Evolutionary conservation across 2,113 vertebrate genomes (phyloP).

Genomic region (Cynoglossus semilaevis): DNA sequence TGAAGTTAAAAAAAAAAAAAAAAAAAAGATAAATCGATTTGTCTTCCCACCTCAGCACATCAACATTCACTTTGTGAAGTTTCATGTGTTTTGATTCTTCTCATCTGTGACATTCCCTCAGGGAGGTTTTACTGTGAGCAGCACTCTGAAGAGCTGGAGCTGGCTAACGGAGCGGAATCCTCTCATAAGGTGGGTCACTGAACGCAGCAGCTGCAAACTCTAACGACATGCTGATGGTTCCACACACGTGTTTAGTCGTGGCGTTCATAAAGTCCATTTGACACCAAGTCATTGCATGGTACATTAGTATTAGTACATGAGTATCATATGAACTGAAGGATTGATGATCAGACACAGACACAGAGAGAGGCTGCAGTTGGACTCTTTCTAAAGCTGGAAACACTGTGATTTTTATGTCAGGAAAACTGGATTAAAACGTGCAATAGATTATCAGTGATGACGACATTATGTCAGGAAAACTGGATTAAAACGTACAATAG

Average conservation of each 20-base stretch:
- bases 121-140: slow-evolving; percentile 78
- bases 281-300: background rate
- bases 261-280: slow-evolving; percentile 2
- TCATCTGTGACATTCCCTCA: slow-evolving; percentile 44
- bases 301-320: too few relatives aligned
- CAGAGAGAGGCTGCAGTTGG: too few relatives aligned
- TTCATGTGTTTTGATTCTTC: slow-evolving; percentile 8
- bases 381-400: too few relatives aligned
- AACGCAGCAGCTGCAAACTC: slow-evolving; percentile 13
- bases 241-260: slow-evolving; percentile 13
- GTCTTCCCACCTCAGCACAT: background rate
- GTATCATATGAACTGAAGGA: too few relatives aligned
- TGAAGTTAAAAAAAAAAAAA: too few relatives aligned
- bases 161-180: slow-evolving; percentile 25
- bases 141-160: slow-evolving; percentile 68
- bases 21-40: slow-evolving; percentile 1
- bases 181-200: slow-evolving; percentile 56
- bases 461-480: too few relatives aligned
- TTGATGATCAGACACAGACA: too few relatives aligned
- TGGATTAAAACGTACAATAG: too few relatives aligned
- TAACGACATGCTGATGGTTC: background rate
- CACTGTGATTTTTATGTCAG: too few relatives aligned
- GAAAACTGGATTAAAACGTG: too few relatives aligned
- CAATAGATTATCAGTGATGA: too few relatives aligned
- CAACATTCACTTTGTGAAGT: slow-evolving; percentile 10